Conservation (phyloP, 30 jellyfish, hydroid and myxozoan genomes). For the Turritopsis rubra region DNA sequence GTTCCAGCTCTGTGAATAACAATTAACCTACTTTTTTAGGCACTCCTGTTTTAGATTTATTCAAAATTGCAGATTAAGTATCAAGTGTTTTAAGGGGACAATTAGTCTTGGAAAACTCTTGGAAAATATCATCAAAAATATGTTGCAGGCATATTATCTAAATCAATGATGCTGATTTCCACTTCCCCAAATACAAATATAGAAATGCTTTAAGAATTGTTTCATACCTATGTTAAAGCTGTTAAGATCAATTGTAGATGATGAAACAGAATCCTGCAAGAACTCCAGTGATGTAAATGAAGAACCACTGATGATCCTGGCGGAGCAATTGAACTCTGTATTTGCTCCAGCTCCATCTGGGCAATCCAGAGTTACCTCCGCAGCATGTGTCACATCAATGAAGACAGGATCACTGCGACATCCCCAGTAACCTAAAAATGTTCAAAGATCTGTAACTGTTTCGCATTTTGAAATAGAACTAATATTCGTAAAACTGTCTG, state of each 20-base stretch:
- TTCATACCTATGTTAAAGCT: not conserved
- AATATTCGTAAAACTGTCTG: too few relatives aligned
- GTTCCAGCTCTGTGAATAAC: too few relatives aligned
- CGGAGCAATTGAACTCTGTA: constrained; percentile 37
- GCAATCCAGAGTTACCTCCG: constrained; percentile 23
- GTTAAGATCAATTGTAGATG: not conserved
- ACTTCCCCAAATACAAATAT: not conserved
- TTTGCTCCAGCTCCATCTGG: constrained; percentile 27
- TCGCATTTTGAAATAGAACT: too few relatives aligned
- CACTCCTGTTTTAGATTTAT: too few relatives aligned
- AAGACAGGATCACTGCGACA: constrained; percentile 52
- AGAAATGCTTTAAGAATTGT: not conserved
- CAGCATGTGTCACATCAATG: constrained; percentile 36
- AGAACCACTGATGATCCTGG: constrained; percentile 7
- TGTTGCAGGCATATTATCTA: too few relatives aligned
- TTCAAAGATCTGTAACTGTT: too few relatives aligned
- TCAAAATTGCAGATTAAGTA: too few relatives aligned
- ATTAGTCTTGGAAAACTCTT: too few relatives aligned
- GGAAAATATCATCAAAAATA: too few relatives aligned
- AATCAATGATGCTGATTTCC: too few relatives aligned
- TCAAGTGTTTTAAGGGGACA: too few relatives aligned
- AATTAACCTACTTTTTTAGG: too few relatives aligned
- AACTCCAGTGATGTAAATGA: not conserved
- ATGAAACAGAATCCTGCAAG: not conserved
- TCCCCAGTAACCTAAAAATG: constrained; percentile 53